Evolutionary conservation across 2,797 vertebrate genomes (phyloP).

Genomic region (Orientallactaga sibirica): DNA sequence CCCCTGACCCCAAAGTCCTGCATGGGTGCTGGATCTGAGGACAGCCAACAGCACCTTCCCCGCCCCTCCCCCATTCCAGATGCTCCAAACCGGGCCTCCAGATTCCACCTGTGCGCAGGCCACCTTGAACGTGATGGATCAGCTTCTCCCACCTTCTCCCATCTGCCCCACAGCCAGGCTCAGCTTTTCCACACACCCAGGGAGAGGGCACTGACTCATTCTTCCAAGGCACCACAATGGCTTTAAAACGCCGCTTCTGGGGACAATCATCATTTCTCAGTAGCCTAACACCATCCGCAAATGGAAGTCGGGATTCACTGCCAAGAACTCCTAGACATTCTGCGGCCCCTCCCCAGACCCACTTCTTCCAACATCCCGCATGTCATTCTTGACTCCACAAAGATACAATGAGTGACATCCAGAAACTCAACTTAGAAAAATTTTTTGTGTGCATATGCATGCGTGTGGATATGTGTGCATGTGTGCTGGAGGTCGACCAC

Average conservation of each 20-base stretch:
- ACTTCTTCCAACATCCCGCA: neutral
- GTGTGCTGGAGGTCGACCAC: no score
- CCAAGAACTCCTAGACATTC: neutral
- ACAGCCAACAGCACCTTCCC: no score
- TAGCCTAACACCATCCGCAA: neutral
- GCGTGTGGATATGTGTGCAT: no score
- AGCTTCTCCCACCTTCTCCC: neutral
- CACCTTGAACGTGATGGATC: neutral
- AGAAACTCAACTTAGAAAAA: neutral
- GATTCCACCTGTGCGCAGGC: neutral
- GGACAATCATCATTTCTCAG: neutral
- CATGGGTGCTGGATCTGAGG: neutral
- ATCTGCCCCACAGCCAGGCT: neutral
- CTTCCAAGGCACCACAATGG: neutral
- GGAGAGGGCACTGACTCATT: fast-evolving
- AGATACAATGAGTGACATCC: neutral
- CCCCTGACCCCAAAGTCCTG: neutral
- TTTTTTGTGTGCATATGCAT: no score
- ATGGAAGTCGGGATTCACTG: neutral
- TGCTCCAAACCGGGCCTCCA: neutral
- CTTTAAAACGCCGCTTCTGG: neutral
- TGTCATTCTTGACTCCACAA: neutral
- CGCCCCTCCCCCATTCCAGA: neutral
- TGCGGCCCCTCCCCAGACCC: neutral
- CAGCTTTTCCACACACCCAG: neutral